These are phyloP conservation scores for Drosophila nr. perissopoda DNA, from an alignment of 2,888 invertebrate genomes.

Conservation along the genomic window DNA sequence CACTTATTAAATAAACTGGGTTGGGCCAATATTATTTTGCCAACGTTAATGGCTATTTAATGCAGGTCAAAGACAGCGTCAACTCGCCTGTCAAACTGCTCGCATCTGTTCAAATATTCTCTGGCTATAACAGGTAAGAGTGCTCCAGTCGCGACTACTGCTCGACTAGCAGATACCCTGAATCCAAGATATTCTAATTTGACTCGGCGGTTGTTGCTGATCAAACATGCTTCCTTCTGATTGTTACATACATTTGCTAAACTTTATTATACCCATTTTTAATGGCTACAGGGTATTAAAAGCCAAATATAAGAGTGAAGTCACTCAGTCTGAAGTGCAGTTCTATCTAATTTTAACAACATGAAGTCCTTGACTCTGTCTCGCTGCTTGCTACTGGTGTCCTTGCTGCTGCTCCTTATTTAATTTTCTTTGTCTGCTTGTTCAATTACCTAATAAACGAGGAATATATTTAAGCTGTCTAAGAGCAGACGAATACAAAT, in stretches of 20 bases:
- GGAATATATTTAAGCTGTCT: not conserved
- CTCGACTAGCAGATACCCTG: not conserved
- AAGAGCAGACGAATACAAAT: not conserved
- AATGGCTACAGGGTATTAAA: not conserved
- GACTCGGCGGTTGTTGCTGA: not conserved
- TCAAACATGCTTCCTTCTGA: not conserved
- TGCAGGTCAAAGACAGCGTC: constrained; percentile 59
- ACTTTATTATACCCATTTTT: not conserved
- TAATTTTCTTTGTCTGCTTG: constrained; percentile 47
- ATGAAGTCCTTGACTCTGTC: constrained; percentile 46
- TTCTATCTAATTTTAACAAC: not conserved
- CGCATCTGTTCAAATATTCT: constrained; percentile 49
- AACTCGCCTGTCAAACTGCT: constrained; percentile 11
- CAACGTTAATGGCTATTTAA: constrained; percentile 21
- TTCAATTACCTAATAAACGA: constrained; percentile 13
- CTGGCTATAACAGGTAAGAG: constrained; percentile 19
- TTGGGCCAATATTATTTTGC: constrained; percentile 25
- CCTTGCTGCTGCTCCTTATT: constrained; percentile 37
- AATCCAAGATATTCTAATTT: not conserved
- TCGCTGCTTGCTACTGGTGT: constrained; percentile 33
- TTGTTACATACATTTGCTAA: not conserved
- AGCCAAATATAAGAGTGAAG: not conserved
- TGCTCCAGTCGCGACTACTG: not conserved
- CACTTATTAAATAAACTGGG: constrained; percentile 10
- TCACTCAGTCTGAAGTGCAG: not conserved